Evolutionary conservation across 2,888 invertebrate species (phyloP), one percentile per base, ranked within the genome.

Genomic region (Agonopterix heracliana): DNA sequence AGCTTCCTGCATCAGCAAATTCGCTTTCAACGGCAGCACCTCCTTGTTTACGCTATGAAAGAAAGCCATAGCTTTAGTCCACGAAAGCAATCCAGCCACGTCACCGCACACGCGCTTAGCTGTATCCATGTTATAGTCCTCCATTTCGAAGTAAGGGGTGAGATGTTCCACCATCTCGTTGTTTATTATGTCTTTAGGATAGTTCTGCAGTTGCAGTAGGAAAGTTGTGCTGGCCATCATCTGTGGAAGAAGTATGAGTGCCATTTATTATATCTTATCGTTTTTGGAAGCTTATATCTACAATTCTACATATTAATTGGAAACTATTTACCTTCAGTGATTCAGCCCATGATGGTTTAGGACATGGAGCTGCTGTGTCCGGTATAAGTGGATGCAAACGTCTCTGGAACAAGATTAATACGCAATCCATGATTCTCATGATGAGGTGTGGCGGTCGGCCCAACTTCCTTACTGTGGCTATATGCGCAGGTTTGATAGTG

Each of bases 381-480:
- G 93, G 90, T 61, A 94, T 92, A 4, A 95, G 91, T 0, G 95
- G 91, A 74, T 97, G 96, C 44, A 98, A 74, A 78, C 94, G 94
- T 54, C 96, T 91, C 88, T 98, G 97, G 74, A 98, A 98, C 17
- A 98, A 84, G 62, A 98, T 94, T 61, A 98, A 75, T 0, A 98
- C 98, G 73, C 96, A 97, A 78, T 98, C 98, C 98, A 98, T 98
- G 61, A 98, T 98, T 55, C 98, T 91, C 98, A 98, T 96, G 68
- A 98, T 98, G 9, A 98, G 89, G 86, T 98, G 98, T 0, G 98
- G 98, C 0, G 98, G 98, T 55, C 98, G 91, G 8, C 97, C 98
- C 48, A 98, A 82, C 80, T 98, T 98, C 59, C 98, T 90, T 1
- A 98, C 98, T 45, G 97, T 97, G 1, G 97, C 94, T 73, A 98